Conservation (phyloP, 2,888 invertebrate genomes). For the Phortica magna region DNA sequence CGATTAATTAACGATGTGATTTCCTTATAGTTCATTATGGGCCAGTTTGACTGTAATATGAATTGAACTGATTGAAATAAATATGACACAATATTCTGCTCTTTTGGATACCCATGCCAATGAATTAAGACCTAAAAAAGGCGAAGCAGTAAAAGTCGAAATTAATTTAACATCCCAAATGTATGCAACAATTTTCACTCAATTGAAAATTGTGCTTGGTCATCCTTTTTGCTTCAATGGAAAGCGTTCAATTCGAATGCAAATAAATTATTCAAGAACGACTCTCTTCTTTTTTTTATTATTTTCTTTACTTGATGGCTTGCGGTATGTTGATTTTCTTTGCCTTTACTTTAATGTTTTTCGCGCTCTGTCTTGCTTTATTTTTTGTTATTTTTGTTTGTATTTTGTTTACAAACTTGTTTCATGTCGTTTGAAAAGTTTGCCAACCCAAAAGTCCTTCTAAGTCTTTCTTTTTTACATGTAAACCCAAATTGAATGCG, state of each 20-base stretch:
- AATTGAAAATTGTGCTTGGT: not conserved
- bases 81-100: too few relatives aligned
- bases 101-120: too few relatives aligned
- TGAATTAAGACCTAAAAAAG: too few relatives aligned
- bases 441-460: not conserved
- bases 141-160: too few relatives aligned
- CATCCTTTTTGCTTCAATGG: not conserved
- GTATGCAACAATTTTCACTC: not conserved
- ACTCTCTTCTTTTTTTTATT: not conserved
- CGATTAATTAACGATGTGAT: too few relatives aligned
- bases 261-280: constrained; percentile 9
- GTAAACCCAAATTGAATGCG: not conserved
- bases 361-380: not conserved
- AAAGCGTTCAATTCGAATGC: not conserved
- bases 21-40: too few relatives aligned
- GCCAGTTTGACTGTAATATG: too few relatives aligned
- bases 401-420: not conserved
- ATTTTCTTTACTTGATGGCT: constrained; percentile 8
- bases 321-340: constrained; percentile 26
- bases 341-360: constrained; percentile 22
- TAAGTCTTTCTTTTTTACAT: too few relatives aligned
- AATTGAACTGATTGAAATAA: too few relatives aligned
- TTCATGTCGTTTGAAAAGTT: not conserved
- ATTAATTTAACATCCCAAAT: not conserved
- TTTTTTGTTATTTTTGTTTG: not conserved